Percentiles rank a stretch among this genome's conserved stretches.
Conservation (phyloP, 2,797 vertebrate genomes). For the Champsocephalus gunnari region DNA sequence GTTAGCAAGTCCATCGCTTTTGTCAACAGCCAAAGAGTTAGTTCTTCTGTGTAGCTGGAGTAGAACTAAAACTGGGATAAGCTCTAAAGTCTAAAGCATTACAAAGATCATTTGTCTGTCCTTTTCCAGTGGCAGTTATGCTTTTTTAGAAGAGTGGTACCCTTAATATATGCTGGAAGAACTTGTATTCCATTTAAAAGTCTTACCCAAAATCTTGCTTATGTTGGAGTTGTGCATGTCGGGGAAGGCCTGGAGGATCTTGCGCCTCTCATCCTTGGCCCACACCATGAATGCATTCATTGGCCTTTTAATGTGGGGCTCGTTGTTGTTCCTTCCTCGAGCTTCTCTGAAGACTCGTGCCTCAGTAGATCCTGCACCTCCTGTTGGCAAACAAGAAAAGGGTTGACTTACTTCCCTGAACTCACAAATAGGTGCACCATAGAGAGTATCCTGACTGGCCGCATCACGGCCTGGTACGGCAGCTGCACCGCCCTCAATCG, state of each 20-base stretch:
- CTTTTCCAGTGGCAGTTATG: neutral
- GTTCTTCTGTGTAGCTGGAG: neutral
- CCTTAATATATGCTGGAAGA: neutral
- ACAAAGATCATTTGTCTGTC: neutral
- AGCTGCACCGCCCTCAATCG: too few relatives aligned
- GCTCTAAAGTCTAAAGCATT: neutral
- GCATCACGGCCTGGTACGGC: too few relatives aligned
- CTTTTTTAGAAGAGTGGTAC: neutral
- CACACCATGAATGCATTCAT: constrained; percentile 99
- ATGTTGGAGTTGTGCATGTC: constrained; percentile 99
- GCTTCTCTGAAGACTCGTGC: constrained; percentile 98
- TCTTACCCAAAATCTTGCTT: constrained; percentile 99
- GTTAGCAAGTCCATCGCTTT: neutral
- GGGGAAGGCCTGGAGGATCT: constrained; percentile 99
- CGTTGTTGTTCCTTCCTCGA: constrained; percentile 94
- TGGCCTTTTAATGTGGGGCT: constrained; percentile 99
- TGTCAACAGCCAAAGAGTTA: neutral
- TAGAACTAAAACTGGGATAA: too few relatives aligned
- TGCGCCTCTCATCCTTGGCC: constrained; percentile 98
- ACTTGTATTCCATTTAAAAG: constrained; percentile 11
- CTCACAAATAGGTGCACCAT: constrained; percentile 82
- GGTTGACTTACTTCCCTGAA: constrained; percentile 93
- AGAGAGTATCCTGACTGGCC: too few relatives aligned
- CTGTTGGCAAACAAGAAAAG: constrained; percentile 98
- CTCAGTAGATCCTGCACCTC: constrained; percentile 96